A percentile compares a stretch with the other conserved stretches of the same genome.
These are phyloP conservation scores for Notiomystis cincta DNA, from an alignment of 2,113 vertebrate species.

Conservation along the genomic window DNA sequence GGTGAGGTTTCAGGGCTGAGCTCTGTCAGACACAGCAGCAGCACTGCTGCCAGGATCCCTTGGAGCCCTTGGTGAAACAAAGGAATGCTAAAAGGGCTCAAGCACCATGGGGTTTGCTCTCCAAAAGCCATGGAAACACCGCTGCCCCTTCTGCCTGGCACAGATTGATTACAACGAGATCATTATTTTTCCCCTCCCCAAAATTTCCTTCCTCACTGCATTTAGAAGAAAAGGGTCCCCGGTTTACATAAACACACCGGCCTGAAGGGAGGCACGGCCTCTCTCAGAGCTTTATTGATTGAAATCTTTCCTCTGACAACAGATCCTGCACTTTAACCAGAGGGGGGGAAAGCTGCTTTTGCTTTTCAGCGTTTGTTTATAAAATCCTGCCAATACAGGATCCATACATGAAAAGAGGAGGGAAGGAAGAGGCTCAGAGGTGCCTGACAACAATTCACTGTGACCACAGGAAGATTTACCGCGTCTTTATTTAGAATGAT, in stretches of 20 bases:
- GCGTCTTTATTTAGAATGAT: not conserved
- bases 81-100: not conserved
- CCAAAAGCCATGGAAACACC: not conserved
- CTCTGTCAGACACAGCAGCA: not conserved
- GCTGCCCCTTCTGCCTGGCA: not conserved
- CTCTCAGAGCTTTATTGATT: not conserved
- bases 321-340: not conserved
- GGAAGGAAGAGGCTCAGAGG: not conserved
- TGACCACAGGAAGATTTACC: not conserved
- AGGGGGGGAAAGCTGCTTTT: not conserved
- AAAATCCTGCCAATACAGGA: not conserved
- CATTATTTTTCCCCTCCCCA: no score
- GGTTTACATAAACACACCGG: not conserved
- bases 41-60: not conserved
- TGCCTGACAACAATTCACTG: not conserved
- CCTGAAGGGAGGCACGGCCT: not conserved
- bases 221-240: not conserved
- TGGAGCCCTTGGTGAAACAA: not conserved
- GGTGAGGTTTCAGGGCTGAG: not conserved
- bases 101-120: not conserved
- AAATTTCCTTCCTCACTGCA: not conserved
- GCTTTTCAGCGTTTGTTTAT: not conserved
- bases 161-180: not conserved
- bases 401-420: not conserved
- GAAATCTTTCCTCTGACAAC: not conserved